Base-by-base conservation (phyloP, 2,113 vertebrate species). In the Pituophis catenifer region DNA sequence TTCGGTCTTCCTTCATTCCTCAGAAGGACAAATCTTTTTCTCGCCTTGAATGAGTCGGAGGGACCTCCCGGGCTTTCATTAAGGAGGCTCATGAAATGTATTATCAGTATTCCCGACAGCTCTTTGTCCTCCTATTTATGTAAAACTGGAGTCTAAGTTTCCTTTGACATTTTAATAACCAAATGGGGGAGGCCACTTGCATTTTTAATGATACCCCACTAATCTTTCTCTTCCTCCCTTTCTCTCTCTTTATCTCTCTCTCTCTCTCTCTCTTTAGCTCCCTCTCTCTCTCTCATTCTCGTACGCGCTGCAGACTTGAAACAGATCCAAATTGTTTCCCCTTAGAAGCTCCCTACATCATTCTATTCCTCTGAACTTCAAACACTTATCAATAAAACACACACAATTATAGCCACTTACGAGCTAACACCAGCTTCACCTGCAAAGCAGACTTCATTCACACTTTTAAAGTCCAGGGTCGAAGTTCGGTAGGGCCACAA, bases 331-430 rank as follows among this genome's bases (percentile, higher is more conserved):
- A 94, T 94, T 90, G 92, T 94, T 96, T 96, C 93, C 48, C 57
- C 95, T 94, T 93, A 96, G 91, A 93, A 93, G 48, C 94, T 90
- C 90, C 50, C 58, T 75, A 90, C 93, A 91, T 50, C 90, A 94
- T 95, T 94, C 96, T 93, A 95, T 96, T 96, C 94, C 91, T 95
- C 93, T 95, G 91, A 92, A 87, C 95, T 96, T 96, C 95, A 96
- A 97, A 97, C 94, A 59, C 94, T 54, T 52, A 10, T 92, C 89
- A 94, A 96, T 96, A 96, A 97, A 96, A 96, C 94, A 96, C 65
- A 7, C 13, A 15, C n/a, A 94, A 88, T 93, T 95, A 90, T 91
- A 94, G 19, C 87, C 81, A 70, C 75, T 88, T 90, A 50, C 94
- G 94, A 92, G 92, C 33, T 23, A 58, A 86, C 91, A 90, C 38